Base-by-base conservation (phyloP, 64 coral and sea anemone genomes). In the Montipora capricornis region DNA sequence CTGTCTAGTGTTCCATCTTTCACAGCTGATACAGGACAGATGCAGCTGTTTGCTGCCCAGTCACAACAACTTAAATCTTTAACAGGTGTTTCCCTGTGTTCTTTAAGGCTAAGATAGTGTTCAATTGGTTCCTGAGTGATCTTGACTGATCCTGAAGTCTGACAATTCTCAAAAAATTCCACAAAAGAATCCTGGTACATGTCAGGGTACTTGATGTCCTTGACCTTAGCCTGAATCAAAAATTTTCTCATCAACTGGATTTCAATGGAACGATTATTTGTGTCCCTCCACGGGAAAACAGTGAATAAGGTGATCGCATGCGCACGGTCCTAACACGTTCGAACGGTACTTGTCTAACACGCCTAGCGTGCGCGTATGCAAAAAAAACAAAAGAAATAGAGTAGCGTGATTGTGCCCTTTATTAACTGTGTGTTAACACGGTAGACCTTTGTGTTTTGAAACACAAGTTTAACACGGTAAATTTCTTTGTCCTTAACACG, bases 201-300 rank as follows among this genome's bases (percentile, higher is more conserved):
- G 14, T 14, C 60, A 64, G 60, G 60, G 60, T 64, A 29, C 20
- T 89, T 58, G 60, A 60, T 17, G 16, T 76, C 74, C 76, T 78
- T 89, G 1, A 76, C 71, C 14, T 78, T 89, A 17, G 76, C 49
- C 45, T 91, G 78, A 1, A 80, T 80, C 15, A 89, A 76, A 62
- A 89, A 89, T 62, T 77, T 94, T 17, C 93, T 68, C 92, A 89
- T 94, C 24, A 94, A 73, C 78, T 94, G 92, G 5, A 94, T 94
- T 94, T 89, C 92, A 22, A 94, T 57, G 10, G 83, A 93, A 22
- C 77, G 76, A 13, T 94, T 88, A 58, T 94, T 94, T 3, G 92
- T n/a, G n/a, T n/a, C n/a, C n/a, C n/a, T n/a, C n/a, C n/a, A n/a
- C n/a, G n/a, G n/a, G n/a, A n/a, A n/a, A n/a, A n/a, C n/a, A n/a